Base-by-base conservation (phyloP, 2,113 vertebrate genomes). In the Sphaerodactylus townsendi region DNA sequence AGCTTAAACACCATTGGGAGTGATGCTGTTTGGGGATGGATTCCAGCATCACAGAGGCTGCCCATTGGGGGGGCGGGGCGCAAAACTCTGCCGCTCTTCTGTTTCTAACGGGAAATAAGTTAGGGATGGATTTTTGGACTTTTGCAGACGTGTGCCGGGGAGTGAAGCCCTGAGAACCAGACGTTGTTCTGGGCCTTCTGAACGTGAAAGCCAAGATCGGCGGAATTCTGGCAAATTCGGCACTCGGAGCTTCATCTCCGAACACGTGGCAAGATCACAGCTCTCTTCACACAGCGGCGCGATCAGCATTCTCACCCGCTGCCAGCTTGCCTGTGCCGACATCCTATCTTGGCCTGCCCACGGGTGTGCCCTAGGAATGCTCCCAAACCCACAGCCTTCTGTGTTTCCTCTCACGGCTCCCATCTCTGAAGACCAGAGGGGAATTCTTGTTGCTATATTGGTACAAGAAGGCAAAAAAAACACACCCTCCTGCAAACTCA, bases 381-480 rank as follows among this genome's bases (percentile, higher is more conserved):
- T 70, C 48, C 48, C 21, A 81, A 70, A 48, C 44, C 44, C 11
- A 25, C 2, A 5, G 15, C 53, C 13, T 10, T 69, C 33, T 39
- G 5, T 37, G 23, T 33, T 81, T 56, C 66, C 66, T 77, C 77
- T 59, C 65, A 77, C 11, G 69, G 70, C 33, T 71, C 11, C 33
- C 11, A 11, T 53, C 46, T 19, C 50, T 9, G 5, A 66, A 11
- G 35, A 19, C 70, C 62, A 59, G 70, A 11, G 77, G 64, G 48
- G n/a, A 56, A 68, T 68, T 77, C 37, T 44, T 59, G 77, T 15
- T 19, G 71, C 71, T 75, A 53, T 75, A 53, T 85, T 85, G 74
- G 70, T 65, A 66, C 19, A 15, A 59, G 50, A 21, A 28, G 59
- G 33, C 4, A 25, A 35, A 46, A 41, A 4, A 33, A 19, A 50